phyloP scores from a whole-genome alignment of 2,888 invertebrate species.

The Macaria notata region DNA sequence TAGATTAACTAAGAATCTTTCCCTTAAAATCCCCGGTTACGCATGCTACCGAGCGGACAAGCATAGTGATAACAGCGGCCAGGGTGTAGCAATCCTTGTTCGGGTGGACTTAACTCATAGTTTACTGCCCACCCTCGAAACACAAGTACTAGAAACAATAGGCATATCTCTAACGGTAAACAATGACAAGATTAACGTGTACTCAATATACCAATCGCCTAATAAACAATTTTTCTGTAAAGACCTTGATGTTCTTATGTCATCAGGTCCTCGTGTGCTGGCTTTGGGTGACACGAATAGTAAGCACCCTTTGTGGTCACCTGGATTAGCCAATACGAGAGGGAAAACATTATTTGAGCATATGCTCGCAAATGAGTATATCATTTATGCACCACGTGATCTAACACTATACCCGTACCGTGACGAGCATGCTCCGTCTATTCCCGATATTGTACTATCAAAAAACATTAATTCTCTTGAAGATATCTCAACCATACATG shows the following conservation, averaged over 20 bases:
- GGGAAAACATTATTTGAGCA: neutral
- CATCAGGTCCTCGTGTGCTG: neutral
- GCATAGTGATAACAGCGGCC: neutral
- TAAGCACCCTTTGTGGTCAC: neutral
- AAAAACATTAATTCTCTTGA: too few species aligned
- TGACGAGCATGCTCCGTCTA: neutral
- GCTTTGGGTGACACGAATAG: neutral
- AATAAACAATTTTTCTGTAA: neutral
- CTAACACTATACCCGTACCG: neutral
- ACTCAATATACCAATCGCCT: constrained; percentile 1
- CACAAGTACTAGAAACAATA: neutral
- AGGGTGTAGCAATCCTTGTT: neutral
- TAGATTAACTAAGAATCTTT: neutral
- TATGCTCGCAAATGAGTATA: neutral
- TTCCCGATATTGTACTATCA: too few species aligned
- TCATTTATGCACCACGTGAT: neutral
- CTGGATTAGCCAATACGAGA: neutral
- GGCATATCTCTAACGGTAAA: neutral
- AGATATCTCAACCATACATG: too few species aligned
- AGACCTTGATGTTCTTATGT: neutral
- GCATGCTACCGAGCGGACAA: neutral
- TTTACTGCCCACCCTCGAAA: neutral
- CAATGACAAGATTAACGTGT: neutral
- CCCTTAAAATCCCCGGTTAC: neutral
- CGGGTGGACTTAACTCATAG: neutral